Evolutionary conservation across 2,113 vertebrate genomes (phyloP), one percentile per base, ranked within the genome.

Genomic region (Rhagologus leucostigma): DNA sequence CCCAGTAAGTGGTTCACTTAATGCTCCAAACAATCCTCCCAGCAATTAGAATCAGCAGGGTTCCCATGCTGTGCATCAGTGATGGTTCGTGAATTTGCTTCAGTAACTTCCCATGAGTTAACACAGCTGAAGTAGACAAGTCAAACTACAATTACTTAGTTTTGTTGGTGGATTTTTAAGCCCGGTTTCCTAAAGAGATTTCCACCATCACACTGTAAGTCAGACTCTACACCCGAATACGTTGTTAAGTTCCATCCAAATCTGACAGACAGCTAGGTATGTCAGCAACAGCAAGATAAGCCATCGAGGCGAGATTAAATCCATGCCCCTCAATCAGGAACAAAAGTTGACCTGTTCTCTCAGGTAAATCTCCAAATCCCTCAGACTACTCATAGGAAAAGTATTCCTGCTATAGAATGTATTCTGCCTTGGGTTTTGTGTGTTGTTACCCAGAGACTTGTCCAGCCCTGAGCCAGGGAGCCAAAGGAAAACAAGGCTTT

Each of bases 401-500:
- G 9, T 52, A 85, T 92, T 93, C 13, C 41, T 0, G 7, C 59
- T 86, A 33, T 0, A 88, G 52, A 30, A 84, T 53, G 13, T 91
- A 53, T 47, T 91, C 63, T 73, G 67, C 53, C 87, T 57, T 57
- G 44, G 37, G 52, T 21, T 75, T 75, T 39, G 5, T 78, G 52
- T 20, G 20, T 62, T 90, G 13, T 39, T 93, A 44, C 53, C 63
- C 63, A 46, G 67, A 75, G 49, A 68, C 21, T 29, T 42, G 32
- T 92, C 92, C 90, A 93, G 14, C 94, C 92, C 85, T 86, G 85
- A 83, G 37, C 53, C 50, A 80, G 23, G 57, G 41, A 94, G 90
- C 82, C 95, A 95, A 94, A 93, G 85, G 85, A 94, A 94, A 96
- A 90, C 90, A 94, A 90, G n/a, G 44, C 39, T 84, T 63, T 91